phyloP scores from a whole-genome alignment of 2,113 vertebrate species.

The Albula glossodonta region DNA sequence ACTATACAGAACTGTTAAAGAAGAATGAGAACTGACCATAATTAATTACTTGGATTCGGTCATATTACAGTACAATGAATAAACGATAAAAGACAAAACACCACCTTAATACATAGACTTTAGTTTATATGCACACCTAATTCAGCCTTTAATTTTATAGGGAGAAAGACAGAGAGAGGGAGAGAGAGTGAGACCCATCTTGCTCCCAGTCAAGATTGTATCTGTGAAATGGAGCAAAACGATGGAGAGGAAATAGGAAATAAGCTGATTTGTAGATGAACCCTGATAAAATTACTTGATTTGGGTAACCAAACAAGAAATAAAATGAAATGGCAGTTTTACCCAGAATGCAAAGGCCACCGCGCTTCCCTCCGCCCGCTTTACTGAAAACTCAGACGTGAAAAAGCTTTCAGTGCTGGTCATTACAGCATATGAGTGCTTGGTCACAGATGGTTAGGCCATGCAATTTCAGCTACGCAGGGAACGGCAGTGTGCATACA shows the following conservation, averaged over 20 bases:
- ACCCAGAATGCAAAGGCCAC: not conserved
- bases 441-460: slow-evolving; percentile 8
- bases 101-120: not conserved
- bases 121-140: too few relatives aligned
- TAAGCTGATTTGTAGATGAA: not conserved
- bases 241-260: not conserved
- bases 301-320: not conserved
- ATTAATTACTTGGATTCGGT: not conserved
- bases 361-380: not conserved
- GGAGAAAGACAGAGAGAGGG: not conserved
- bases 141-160: too few relatives aligned
- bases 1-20: not conserved
- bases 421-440: not conserved
- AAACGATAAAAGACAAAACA: not conserved
- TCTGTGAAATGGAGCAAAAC: not conserved
- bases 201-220: not conserved
- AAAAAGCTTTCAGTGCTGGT: not conserved
- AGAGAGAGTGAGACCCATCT: not conserved
- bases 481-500: not conserved
- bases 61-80: not conserved
- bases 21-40: not conserved
- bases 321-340: slow-evolving; percentile 7
- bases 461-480: not conserved
- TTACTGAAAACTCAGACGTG: not conserved
- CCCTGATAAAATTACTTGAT: not conserved